Conservation (phyloP, 2,888 invertebrate genomes). For the Drosophila multiciliata region DNA sequence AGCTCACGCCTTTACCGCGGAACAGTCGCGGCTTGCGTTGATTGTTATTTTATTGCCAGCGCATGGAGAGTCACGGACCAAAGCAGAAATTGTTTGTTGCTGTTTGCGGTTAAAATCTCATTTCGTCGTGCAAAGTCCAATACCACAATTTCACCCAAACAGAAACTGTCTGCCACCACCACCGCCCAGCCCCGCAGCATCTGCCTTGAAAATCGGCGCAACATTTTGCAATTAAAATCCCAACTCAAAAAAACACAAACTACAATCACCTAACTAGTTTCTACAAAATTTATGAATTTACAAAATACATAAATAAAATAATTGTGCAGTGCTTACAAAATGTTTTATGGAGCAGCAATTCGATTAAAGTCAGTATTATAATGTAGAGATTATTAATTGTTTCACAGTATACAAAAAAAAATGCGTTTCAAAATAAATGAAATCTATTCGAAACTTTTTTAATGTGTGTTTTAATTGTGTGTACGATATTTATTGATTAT, state of each 20-base stretch:
- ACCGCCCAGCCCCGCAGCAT: neutral
- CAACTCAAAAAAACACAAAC: slow-evolving; percentile 62
- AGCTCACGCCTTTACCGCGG: slow-evolving; percentile 43
- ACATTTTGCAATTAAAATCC: slow-evolving; percentile 73
- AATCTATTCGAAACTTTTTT: neutral
- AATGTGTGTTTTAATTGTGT: neutral
- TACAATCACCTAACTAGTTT: slow-evolving; percentile 51
- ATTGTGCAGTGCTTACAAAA: neutral
- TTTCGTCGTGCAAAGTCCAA: slow-evolving; percentile 51
- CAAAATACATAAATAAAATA: neutral
- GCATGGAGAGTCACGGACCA: slow-evolving; percentile 67
- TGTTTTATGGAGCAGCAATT: neutral
- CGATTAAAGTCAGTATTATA: neutral
- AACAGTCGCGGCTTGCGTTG: slow-evolving; percentile 72
- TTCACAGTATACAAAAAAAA: neutral
- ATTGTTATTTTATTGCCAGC: slow-evolving; percentile 77
- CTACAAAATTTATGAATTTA: slow-evolving; percentile 46
- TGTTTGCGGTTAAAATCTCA: slow-evolving; percentile 78
- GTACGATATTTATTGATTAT: neutral
- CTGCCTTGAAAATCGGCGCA: slow-evolving; percentile 49
- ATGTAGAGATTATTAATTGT: neutral
- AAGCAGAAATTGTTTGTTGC: slow-evolving; percentile 75
- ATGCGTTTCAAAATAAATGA: neutral
- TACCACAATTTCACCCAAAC: slow-evolving; percentile 27
- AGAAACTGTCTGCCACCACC: neutral